Conservation (phyloP, 2,888 invertebrate species). For the Sinopyrophorus schimmeli region DNA sequence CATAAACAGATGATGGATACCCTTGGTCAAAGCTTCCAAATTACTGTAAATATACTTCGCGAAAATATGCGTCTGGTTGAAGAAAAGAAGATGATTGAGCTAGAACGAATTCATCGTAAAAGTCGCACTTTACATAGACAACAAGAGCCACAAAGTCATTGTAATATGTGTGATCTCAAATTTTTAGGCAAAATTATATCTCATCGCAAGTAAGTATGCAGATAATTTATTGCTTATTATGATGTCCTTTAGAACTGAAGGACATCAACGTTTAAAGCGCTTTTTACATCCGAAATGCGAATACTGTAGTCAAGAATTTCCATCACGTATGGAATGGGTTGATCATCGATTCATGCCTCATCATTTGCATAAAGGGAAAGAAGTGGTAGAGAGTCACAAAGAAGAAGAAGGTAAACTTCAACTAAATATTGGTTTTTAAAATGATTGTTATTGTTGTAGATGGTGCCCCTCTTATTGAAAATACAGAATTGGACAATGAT, state of each 20-base stretch:
- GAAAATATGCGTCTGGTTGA: constrained; percentile 79
- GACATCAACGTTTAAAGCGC: constrained; percentile 80
- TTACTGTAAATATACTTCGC: constrained; percentile 76
- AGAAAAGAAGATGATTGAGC: constrained; percentile 66
- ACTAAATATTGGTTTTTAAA: too few relatives aligned
- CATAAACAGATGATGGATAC: constrained; percentile 78
- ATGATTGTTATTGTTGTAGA: too few relatives aligned
- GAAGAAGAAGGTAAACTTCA: constrained; percentile 25
- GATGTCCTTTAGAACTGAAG: too few relatives aligned
- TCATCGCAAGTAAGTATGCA: constrained; percentile 81
- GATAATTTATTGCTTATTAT: too few relatives aligned
- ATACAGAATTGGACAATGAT: constrained; percentile 51
- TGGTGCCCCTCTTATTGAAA: constrained; percentile 52
- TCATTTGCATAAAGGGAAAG: constrained; percentile 66
- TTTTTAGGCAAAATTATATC: constrained; percentile 79
- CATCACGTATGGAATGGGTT: constrained; percentile 81
- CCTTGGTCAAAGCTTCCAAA: constrained; percentile 73
- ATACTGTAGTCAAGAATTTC: constrained; percentile 81
- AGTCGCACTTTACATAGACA: constrained; percentile 65
- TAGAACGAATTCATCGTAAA: constrained; percentile 72
- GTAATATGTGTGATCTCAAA: constrained; percentile 86
- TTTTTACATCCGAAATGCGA: constrained; percentile 83
- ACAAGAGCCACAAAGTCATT: constrained; percentile 62
- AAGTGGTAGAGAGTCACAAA: constrained; percentile 29
- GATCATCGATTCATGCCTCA: constrained; percentile 77